Base-by-base conservation (phyloP, 2,797 vertebrate genomes). In the Tragelaphus oryx region DNA sequence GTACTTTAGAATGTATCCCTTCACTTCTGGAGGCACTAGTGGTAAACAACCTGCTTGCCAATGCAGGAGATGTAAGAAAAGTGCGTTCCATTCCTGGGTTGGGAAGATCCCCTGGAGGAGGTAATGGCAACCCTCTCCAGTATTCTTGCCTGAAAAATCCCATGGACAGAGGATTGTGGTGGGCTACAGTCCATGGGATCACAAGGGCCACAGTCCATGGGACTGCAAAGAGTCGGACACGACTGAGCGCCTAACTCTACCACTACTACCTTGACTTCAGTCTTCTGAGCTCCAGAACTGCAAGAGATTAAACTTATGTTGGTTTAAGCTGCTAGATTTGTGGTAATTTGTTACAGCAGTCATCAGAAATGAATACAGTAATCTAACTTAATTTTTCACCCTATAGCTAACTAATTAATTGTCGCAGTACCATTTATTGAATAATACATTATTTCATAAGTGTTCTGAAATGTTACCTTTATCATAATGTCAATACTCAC, bases 381-480 rank as follows among this genome's bases (percentile, higher is more conserved):
- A 71, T 68, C 18, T 46, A 87, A 68, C 44, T 87, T 81, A n/a
- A 76, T 22, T 76, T 85, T 83, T 82, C 87, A 37, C 12, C 11
- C 3, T 10, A 26, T 7, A 60, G 52, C 71, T 57, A 87, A 54
- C 54, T 74, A 81, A 75, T 82, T 78, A 90, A 81, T 82, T 48
- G 10, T 75, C 26, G 44, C 54, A 68, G 44, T 50, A 78, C 26
- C 16, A 24, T 78, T 95, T 76, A 88, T 78, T 62, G 33, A 22
- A 14, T 44, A 59, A 78, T 78, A 92, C 26, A 71, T 83, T 79
- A 50, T 87, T 88, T 92, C 57, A 52, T 95, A 92, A 92, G 8
- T 59, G 78, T 81, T 91, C 30, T 74, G 75, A 91, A 74, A 75
- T 55, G 17, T 80, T 81, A 91, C 50, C 75, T 94, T 83, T 55